Evolutionary conservation across 2,888 invertebrate species (phyloP), one percentile per base, ranked within the genome.

Genomic region (Xylota sylvarum): DNA sequence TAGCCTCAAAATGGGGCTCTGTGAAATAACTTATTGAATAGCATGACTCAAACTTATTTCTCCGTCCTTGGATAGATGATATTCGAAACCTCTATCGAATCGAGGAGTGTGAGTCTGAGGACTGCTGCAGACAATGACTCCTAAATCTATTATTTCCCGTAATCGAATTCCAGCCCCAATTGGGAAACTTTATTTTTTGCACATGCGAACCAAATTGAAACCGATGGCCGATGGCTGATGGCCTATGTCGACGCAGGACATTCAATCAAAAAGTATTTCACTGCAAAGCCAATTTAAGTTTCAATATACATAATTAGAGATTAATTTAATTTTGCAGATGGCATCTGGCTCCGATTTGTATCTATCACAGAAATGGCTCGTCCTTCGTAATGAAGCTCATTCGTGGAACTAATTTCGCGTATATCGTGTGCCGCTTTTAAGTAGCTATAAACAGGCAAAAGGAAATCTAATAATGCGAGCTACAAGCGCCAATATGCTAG

Each of bases 391-490:
- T 9, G 10, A 30, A 19, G 30, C 14, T 52, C 35, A 52, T 12
- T 67, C 23, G 52, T 37, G 0, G 64, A 64, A 64, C 43, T 74
- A 32, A 64, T 74, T 64, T 46, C 19, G 27, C 40, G 40, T 4
- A 35, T 19, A 43, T 30, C 17, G 64, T 65, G 19, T 14, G 43
- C 17, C 55, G 6, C 32, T 46, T 65, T 23, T 35, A 27, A 48
- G 43, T 55, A 64, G 60, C 40, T 32, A 30, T 17, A 64, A 43
- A 27, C 76, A 17, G 62, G 32, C 55, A 65, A 40, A 56, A 46
- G 74, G 17, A 65, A 65, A 65, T 76, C 76, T 65, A 76, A 76
- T 76, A 56, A 65, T 55, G 17, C 14, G 5, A 9, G 12, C 35
- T 35, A n/a, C 27, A 37, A 27, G 50, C 12, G 32, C 14, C 64